Percentiles rank a stretch among this genome's conserved stretches.
These are phyloP conservation scores for Tiaroga cobitis DNA, from an alignment of 2,797 vertebrate genomes.

Conservation along the genomic window DNA sequence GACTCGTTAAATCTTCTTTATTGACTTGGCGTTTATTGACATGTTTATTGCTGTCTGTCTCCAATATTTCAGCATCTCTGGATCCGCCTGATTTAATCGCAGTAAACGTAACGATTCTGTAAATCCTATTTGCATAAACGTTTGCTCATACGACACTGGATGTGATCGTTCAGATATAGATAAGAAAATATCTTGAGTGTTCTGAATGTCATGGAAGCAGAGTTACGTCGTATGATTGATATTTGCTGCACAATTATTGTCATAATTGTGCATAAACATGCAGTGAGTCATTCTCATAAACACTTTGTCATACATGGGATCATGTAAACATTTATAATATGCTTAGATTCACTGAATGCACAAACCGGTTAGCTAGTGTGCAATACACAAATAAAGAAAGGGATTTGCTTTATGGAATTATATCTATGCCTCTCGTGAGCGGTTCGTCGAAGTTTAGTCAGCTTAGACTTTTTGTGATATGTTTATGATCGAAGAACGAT, in stretches of 20 bases:
- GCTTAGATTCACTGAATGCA: background rate
- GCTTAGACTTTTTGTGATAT: background rate
- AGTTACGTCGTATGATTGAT: background rate
- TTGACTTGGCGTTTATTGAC: constrained; percentile 34
- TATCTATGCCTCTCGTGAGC: background rate
- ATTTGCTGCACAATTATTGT: constrained; percentile 1
- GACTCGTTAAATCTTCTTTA: constrained; percentile 39
- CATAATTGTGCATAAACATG: background rate
- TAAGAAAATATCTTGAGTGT: background rate
- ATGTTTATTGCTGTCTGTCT: constrained; percentile 37
- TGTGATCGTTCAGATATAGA: background rate
- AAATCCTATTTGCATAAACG: constrained; percentile 13
- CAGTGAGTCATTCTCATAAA: constrained; percentile 5
- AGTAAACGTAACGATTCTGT: constrained; percentile 18
- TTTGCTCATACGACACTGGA: background rate
- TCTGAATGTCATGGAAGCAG: background rate
- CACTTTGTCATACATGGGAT: background rate
- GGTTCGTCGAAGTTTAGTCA: background rate
- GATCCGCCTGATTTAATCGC: constrained; percentile 35
- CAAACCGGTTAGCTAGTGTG: background rate
- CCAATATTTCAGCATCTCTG: constrained; percentile 21
- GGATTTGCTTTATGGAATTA: background rate
- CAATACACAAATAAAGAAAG: background rate
- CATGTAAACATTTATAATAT: background rate
- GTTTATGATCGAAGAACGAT: background rate